Base-by-base conservation (phyloP, 1,140 invertebrate genomes). In the Cydia fagiglandana region DNA sequence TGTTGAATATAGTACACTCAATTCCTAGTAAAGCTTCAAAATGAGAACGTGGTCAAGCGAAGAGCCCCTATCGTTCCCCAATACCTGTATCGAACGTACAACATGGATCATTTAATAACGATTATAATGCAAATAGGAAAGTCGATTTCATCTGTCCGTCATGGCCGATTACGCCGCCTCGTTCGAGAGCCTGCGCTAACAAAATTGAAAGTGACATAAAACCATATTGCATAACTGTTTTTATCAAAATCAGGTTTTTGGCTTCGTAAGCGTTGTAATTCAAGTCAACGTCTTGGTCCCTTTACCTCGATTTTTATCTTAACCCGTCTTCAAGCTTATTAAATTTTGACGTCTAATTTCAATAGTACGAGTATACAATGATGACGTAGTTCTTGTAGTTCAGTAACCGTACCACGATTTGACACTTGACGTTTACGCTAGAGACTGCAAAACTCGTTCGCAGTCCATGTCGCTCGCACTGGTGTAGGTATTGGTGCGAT, bases 151-250 rank as follows among this genome's bases (percentile, higher is more conserved):
- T 70, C 66, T 70, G 66, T 70, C 66, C 66, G 66, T 38, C 66
- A 70, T 7, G 66, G 30, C 17, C 66, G 66, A 70, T 70, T 45
- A 70, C 66, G 38, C 24, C 34, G 66, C 66, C 66, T 45, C 66
- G 66, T 45, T 70, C 20, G 66, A 70, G 66, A 70, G 66, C 64
- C 15, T 66, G 30, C 38, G 66, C 30, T 17, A 70, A 70, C 66
- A 70, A 70, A 70, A 70, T 70, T 70, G 66, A 70, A 70, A 70
- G 66, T 70, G 66, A 70, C 66, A 70, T 70, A 70, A 70, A 41
- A n/a, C 30, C 66, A 70, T 70, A 70, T 70, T 70, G 66, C 66
- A 41, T 70, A 70, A 70, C 30, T 61, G 66, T 34, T 68, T 34
- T 10, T 41, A 70, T 70, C 45, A 70, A 38, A 38, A 70, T 41